A percentile compares a stretch with the other conserved stretches of the same genome.
Evolutionary conservation across 92 coral and sea anemone species (phyloP).

Genomic region (Epizoanthus stellaris): DNA sequence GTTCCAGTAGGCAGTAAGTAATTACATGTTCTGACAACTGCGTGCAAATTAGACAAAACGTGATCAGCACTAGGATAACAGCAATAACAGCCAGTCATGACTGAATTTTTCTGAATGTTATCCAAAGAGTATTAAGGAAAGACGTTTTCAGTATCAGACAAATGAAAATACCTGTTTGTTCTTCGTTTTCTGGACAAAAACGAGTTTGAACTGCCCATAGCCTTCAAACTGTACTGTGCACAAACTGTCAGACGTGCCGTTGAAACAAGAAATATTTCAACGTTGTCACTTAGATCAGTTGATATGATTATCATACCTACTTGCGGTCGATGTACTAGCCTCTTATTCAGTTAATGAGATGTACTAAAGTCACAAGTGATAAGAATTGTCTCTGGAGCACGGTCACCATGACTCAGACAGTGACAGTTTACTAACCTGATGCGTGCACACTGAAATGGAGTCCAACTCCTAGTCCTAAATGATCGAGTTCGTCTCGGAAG

Average conservation of each 20-base stretch:
- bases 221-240: background rate
- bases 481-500: conserved; percentile 10
- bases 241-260: no score
- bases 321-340: background rate
- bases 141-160: background rate
- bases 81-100: background rate
- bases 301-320: background rate
- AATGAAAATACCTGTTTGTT: background rate
- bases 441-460: conserved; percentile 4
- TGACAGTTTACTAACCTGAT: background rate
- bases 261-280: background rate
- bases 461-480: conserved; percentile 5
- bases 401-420: background rate
- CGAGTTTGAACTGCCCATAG: background rate
- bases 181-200: background rate
- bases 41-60: conserved; percentile 1
- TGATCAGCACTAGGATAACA: background rate
- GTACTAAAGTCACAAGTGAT: no score
- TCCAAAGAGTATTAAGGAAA: background rate
- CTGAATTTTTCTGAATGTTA: background rate
- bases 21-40: background rate
- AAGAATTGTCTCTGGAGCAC: no score
- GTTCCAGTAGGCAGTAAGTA: background rate
- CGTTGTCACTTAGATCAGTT: background rate
- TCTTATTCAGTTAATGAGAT: background rate